A percentile compares a stretch with the other conserved stretches of the same genome.
phyloP scores from a whole-genome alignment of 2,797 vertebrate genomes.

The Echiichthys vipera region DNA sequence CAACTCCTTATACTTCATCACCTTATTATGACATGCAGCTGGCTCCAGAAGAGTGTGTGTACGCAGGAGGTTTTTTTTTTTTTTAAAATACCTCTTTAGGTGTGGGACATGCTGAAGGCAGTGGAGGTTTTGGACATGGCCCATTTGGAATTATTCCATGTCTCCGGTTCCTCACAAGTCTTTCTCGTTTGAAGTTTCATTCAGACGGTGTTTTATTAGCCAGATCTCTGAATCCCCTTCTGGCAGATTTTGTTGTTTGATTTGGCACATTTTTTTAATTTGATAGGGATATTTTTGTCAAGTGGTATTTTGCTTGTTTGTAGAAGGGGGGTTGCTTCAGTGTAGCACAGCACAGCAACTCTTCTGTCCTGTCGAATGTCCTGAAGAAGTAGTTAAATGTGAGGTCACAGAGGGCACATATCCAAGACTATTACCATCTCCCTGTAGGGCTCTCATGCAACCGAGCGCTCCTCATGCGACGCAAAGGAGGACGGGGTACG shows the following conservation, averaged over 20 bases:
- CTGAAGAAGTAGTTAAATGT: conserved; percentile 12
- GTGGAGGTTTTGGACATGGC: neutral
- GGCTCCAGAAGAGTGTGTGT: neutral
- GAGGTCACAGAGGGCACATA: conserved; percentile 28
- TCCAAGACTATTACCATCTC: conserved; percentile 26
- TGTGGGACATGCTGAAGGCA: neutral
- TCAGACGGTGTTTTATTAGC: neutral
- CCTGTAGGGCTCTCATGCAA: conserved; percentile 25
- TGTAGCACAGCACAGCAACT: neutral
- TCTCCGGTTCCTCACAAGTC: neutral
- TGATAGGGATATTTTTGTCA: neutral
- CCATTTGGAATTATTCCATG: neutral
- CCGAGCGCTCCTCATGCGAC: conserved; percentile 8
- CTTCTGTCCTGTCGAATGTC: neutral
- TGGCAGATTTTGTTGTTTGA: neutral
- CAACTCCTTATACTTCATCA: neutral
- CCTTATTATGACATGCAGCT: neutral
- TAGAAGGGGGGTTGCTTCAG: neutral
- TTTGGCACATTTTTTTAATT: no score
- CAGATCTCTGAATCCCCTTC: neutral
- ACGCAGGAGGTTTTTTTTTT: no score
- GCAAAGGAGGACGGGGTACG: neutral
- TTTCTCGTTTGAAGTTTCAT: neutral
- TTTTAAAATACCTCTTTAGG: neutral
- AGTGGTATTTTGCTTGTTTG: neutral